phyloP scores from a whole-genome alignment of 2,888 invertebrate species.

The Meliscaeva auricollis region DNA sequence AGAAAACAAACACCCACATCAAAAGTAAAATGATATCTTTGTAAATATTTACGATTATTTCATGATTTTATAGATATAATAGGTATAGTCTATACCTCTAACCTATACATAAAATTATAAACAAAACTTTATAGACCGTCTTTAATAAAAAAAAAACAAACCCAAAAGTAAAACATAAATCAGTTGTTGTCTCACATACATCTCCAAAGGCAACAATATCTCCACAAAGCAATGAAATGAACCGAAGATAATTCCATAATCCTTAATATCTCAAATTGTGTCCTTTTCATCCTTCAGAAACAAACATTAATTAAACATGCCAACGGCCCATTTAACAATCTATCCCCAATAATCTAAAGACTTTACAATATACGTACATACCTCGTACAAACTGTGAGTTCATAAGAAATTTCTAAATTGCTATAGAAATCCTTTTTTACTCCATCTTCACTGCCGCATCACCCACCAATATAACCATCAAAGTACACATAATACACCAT shows the following conservation, averaged over 20 bases:
- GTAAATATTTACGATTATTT: no score
- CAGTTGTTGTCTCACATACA: conserved; percentile 23
- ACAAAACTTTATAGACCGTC: not conserved
- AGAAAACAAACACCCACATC: no score
- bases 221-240: conserved; percentile 54
- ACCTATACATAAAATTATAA: not conserved
- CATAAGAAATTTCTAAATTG: conserved; percentile 67
- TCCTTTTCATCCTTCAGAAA: conserved; percentile 58
- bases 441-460: not conserved
- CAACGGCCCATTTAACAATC: conserved; percentile 43
- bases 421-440: conserved; percentile 63
- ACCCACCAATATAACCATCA: not conserved
- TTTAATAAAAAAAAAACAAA: not conserved
- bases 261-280: conserved; percentile 61
- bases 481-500: no score
- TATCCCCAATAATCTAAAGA: conserved; percentile 53
- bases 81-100: not conserved
- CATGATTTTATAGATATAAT: not conserved
- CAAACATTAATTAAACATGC: conserved; percentile 71
- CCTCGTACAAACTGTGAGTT: conserved; percentile 34
- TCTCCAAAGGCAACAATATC: conserved; percentile 33
- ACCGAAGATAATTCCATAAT: conserved; percentile 69
- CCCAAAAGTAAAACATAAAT: conserved; percentile 38
- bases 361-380: not conserved
- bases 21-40: no score